Conservation (phyloP, 2,797 vertebrate genomes). For the Clarias fuscus region DNA sequence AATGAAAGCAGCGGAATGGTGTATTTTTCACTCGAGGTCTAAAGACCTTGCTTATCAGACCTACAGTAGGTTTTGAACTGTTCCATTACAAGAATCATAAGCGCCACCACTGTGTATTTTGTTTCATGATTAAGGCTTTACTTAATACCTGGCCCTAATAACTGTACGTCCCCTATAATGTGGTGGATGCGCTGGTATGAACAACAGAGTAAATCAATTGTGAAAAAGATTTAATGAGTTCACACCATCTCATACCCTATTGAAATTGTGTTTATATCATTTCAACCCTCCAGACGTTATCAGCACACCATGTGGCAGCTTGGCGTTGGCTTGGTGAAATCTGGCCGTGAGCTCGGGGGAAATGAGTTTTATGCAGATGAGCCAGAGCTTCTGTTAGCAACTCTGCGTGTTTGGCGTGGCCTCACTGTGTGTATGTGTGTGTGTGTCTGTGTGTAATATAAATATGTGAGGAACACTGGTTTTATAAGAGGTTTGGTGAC, state of each 20-base stretch:
- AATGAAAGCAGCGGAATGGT: too few species aligned
- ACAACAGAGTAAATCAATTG: not conserved
- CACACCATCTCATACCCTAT: not conserved
- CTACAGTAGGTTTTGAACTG: not conserved
- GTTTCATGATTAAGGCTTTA: not conserved
- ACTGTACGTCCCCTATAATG: not conserved
- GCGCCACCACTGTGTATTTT: not conserved
- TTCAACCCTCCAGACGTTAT: not conserved
- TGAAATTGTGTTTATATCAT: constrained; percentile 17
- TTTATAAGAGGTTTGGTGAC: constrained; percentile 51
- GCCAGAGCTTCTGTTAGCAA: constrained; percentile 24
- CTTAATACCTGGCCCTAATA: not conserved
- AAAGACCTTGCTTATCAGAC: not conserved
- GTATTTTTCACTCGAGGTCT: too few species aligned
- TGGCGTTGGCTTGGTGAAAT: constrained; percentile 23
- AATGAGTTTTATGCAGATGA: constrained; percentile 47
- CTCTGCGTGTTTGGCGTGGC: constrained; percentile 5
- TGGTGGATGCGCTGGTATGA: not conserved
- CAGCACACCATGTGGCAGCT: constrained; percentile 1
- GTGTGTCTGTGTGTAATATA: constrained; percentile 43
- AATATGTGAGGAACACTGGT: constrained; percentile 32
- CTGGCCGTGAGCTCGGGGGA: constrained; percentile 35
- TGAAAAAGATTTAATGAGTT: not conserved
- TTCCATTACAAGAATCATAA: not conserved
- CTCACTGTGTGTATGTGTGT: constrained; percentile 1